Conservation (phyloP, 1,140 invertebrate species). For the Oryzaephilus surinamensis region DNA sequence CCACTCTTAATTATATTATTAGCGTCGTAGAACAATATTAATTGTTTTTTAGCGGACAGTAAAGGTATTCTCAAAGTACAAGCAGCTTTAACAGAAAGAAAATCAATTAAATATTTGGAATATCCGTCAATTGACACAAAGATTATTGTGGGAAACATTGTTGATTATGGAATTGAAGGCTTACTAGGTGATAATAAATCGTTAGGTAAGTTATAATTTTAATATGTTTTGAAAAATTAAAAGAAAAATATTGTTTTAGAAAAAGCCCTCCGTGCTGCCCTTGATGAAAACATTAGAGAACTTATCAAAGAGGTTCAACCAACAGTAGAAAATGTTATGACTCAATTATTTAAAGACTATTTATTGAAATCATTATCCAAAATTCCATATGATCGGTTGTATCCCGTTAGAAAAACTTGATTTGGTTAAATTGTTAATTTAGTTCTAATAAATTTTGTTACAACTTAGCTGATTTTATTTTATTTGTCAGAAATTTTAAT, state of each 20-base stretch:
- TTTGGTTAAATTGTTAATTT: no score
- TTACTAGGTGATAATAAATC: conserved; percentile 7
- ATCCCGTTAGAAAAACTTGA: no score
- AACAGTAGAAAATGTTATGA: conserved; percentile 10
- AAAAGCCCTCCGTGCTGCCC: conserved; percentile 5
- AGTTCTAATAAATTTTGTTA: no score
- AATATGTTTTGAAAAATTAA: no score
- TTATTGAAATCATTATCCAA: conserved; percentile 6
- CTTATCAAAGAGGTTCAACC: conserved; percentile 12
- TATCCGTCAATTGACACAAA: neutral
- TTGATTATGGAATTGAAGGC: neutral
- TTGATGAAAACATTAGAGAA: conserved; percentile 8
- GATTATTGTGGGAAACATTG: conserved; percentile 3
- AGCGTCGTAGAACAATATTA: no score
- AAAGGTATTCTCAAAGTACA: conserved; percentile 1
- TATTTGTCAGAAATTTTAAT: no score
- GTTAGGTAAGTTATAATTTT: conserved; percentile 6
- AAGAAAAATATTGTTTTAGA: conserved; percentile 9
- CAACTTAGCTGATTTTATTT: no score
- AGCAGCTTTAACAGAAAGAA: conserved; percentile 1
- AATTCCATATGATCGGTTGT: conserved; percentile 11
- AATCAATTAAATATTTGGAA: conserved; percentile 1
- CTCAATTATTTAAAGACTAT: conserved; percentile 7
- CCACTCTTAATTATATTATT: no score
- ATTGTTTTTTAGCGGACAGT: no score